Evolutionary conservation across 2,113 vertebrate genomes (phyloP), one percentile per base, ranked within the genome.

Genomic region (Percopsis transmontana): DNA sequence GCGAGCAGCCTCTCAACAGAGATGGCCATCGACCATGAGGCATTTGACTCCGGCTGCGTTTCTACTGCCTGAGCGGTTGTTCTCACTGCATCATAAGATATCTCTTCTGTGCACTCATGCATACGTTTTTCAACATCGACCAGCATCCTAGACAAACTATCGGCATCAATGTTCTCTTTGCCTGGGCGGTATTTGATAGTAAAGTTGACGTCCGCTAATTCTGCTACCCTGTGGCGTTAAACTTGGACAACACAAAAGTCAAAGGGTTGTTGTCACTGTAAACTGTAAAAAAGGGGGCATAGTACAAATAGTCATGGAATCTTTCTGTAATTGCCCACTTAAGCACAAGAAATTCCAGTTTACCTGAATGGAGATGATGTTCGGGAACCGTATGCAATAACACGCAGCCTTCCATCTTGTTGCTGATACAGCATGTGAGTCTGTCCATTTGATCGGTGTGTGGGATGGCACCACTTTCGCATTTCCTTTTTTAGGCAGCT

Each of bases 401-500:
- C 50, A 18, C 50, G 1, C 5, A 53, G 50, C 50, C 19, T 55
- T 12, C 47, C 47, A 2, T 2, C 47, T 18, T 50, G 47, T n/a
- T 50, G 2, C 2, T 50, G 16, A n/a, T 50, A 50, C 2, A 50
- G 47, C 15, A 50, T 56, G 54, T 33, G 14, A 15, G 11, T 56
- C 54, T 33, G 54, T 56, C 54, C 54, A 56, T 16, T 1, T 33
- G 5, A 56, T 56, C 7, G 54, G 52, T n/a, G n/a, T n/a, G n/a
- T n/a, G n/a, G n/a, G n/a, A n/a, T n/a, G n/a, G n/a, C n/a, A n/a
- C n/a, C n/a, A n/a, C n/a, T n/a, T n/a, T n/a, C n/a, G n/a, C n/a
- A n/a, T n/a, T n/a, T n/a, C 23, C 27, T 24, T n/a, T n/a, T 3
- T 27, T 1, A 8, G 23, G 7, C 10, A 23, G 24, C 9, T 5